These are phyloP conservation scores for Hipposideros larvatus DNA, from an alignment of 2,797 vertebrate species.

Conservation along the genomic window DNA sequence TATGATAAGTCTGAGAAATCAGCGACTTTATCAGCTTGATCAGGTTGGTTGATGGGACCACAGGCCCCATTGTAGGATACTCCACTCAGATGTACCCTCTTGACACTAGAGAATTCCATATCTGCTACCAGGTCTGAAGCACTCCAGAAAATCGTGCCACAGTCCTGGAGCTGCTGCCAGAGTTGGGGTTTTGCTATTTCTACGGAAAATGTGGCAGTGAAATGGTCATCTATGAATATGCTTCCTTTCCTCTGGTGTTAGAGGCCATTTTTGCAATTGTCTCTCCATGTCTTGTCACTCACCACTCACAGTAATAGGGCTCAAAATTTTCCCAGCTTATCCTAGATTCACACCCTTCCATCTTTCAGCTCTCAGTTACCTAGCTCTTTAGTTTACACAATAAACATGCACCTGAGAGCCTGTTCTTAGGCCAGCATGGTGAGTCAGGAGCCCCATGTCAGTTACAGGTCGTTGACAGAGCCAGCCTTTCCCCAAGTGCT, in stretches of 20 bases:
- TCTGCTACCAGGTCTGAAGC: background rate
- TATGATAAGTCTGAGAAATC: background rate
- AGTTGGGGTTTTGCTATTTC: background rate
- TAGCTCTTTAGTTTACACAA: background rate
- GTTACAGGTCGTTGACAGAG: background rate
- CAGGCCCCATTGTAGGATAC: background rate
- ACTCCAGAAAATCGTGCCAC: background rate
- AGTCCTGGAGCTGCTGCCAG: background rate
- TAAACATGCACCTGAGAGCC: background rate
- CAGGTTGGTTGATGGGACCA: background rate
- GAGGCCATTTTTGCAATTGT: background rate
- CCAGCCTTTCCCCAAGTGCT: background rate
- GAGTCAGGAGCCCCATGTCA: background rate
- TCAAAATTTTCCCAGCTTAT: background rate
- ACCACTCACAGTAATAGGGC: too few relatives aligned
- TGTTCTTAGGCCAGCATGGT: fast-evolving
- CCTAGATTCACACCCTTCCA: background rate
- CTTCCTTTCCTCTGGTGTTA: background rate
- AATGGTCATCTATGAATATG: background rate
- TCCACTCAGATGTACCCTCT: background rate
- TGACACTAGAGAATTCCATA: background rate
- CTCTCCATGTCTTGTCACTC: background rate
- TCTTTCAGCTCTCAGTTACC: background rate
- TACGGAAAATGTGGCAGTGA: background rate
- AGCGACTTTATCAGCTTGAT: background rate